A percentile compares a stretch with the other conserved stretches of the same genome.
These are phyloP conservation scores for Eurypyga helias DNA, from an alignment of 2,113 vertebrate genomes.

Conservation along the genomic window DNA sequence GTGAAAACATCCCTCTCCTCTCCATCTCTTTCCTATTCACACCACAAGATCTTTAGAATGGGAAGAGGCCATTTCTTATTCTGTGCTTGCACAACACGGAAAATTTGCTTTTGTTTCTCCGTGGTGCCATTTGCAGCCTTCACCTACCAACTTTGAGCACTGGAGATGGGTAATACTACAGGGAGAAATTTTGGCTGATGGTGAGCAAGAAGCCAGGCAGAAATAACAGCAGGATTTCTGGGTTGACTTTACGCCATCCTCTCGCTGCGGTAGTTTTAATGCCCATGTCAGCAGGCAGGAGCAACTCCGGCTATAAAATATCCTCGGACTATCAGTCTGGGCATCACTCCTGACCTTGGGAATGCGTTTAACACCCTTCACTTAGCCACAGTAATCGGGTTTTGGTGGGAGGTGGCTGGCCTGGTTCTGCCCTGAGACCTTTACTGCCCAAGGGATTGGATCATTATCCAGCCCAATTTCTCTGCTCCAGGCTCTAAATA, in stretches of 20 bases:
- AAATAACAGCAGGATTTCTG: background rate
- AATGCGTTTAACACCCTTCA: background rate
- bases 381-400: background rate
- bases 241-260: background rate
- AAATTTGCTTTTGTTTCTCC: background rate
- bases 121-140: rapidly evolving
- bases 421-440: background rate
- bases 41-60: background rate
- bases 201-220: background rate
- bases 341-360: background rate
- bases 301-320: background rate
- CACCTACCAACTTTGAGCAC: background rate
- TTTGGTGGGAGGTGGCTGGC: background rate
- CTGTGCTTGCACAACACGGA: background rate
- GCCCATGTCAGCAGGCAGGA: background rate
- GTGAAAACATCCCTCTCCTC: background rate
- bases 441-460: background rate
- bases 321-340: rapidly evolving
- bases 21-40: background rate
- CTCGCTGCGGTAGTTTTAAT: background rate
- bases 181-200: background rate
- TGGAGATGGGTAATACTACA: background rate
- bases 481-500: background rate
- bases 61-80: background rate
- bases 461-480: background rate